Conservation (phyloP, 1,140 invertebrate genomes). For the Potamilus streckersoni region DNA sequence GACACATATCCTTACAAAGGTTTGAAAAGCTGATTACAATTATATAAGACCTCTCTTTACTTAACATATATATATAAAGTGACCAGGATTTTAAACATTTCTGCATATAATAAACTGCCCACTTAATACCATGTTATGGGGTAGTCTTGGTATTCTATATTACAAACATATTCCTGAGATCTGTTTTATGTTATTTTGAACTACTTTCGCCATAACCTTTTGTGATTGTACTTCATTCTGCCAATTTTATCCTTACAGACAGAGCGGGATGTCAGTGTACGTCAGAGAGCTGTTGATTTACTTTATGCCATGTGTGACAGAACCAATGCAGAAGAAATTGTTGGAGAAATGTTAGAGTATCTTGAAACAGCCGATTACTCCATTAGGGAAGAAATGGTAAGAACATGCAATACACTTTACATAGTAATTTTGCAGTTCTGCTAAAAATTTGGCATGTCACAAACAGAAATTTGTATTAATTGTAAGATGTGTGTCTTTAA, state of each 20-base stretch:
- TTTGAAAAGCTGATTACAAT: too few species aligned
- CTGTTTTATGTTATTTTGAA: neutral
- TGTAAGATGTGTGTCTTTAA: too few species aligned
- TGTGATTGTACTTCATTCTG: neutral
- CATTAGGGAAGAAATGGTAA: constrained; percentile 99
- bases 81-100: too few species aligned
- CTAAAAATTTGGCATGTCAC: too few species aligned
- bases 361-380: constrained; percentile 99
- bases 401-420: constrained; percentile 14
- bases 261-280: constrained; percentile 98
- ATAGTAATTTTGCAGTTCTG: too few species aligned
- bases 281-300: constrained; percentile 98
- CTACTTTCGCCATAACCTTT: neutral
- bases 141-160: too few species aligned
- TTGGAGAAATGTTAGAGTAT: constrained; percentile 99
- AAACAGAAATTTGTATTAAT: too few species aligned
- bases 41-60: too few species aligned
- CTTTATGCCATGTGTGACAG: constrained; percentile 99
- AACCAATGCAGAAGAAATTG: constrained; percentile 99
- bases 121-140: too few species aligned
- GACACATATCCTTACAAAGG: too few species aligned
- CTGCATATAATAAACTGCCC: too few species aligned
- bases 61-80: too few species aligned
- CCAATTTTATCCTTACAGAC: constrained; percentile 72
- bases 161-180: neutral